Evolutionary conservation across 2,888 invertebrate species (phyloP).

Genomic region (Nephrotoma guestfalica): DNA sequence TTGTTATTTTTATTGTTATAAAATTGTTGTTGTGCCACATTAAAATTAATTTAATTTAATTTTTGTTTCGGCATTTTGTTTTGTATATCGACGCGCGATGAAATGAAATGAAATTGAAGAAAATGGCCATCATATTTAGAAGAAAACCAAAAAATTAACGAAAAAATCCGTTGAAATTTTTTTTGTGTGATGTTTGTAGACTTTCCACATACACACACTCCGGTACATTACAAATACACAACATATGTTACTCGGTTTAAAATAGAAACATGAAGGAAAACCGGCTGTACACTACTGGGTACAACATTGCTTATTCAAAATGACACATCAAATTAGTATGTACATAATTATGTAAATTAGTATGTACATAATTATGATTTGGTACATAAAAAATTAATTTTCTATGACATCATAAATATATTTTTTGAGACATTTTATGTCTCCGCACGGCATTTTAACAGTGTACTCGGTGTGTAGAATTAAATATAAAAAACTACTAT

Average conservation of each 20-base stretch:
- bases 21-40: not conserved
- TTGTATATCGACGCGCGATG: not conserved
- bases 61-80: not conserved
- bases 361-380: not conserved
- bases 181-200: not conserved
- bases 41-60: not conserved
- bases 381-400: not conserved
- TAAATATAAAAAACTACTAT: not conserved
- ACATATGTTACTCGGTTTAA: constrained; percentile 1
- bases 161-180: not conserved
- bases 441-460: not conserved
- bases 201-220: not conserved
- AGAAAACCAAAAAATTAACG: not conserved
- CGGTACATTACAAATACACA: not conserved
- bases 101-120: not conserved
- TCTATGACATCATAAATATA: not conserved
- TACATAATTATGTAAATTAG: not conserved
- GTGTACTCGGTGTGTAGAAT: not conserved
- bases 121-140: not conserved
- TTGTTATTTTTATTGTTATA: not conserved
- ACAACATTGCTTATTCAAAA: not conserved
- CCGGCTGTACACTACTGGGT: not conserved
- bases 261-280: not conserved
- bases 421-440: not conserved
- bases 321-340: not conserved